Base-by-base conservation (phyloP, 2,888 invertebrate genomes). In the Acanthosepion lycidas region DNA sequence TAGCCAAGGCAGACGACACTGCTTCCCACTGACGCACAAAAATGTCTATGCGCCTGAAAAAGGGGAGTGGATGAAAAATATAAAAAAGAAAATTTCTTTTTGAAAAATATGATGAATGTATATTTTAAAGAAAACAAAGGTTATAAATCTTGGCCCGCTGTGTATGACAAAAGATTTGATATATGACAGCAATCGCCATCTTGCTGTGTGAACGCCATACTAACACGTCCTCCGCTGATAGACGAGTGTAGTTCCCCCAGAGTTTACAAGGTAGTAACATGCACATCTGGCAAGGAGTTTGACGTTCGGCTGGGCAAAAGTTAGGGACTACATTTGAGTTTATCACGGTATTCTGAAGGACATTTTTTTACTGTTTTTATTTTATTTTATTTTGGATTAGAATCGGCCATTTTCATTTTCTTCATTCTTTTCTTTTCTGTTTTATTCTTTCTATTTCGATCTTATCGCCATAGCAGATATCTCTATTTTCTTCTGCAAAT, bases 81-180 rank as follows among this genome's bases (percentile, higher is more conserved):
- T 33, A 23, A 59, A 59, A 51, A 51, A 51, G 15, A 59, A 78
- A 2, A 33, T 78, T 78, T 78, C 3, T 78, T 78, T 78, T 78
- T n/a, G n/a, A n/a, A 78, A 78, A 78, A n/a, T 78, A 78, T 78
- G 78, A 78, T 78, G 78, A n/a, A 78, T 78, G 78, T 78, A 15
- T 78, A 78, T 78, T 33, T 78, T 78, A 15, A 12, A n/a, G 12
- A 12, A 78, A 78, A 78, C 33, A 33, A 33, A 15, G n/a, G 78
- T 33, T 33, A 33, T 78, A 78, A 78, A 78, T 78, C 78, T 78
- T 33, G 9, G n/a, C 15, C n/a, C n/a, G 78, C 33, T 59, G 59
- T 59, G 59, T 59, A 20, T 59, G 59, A 59, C 59, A 59, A 6
- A 59, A 23, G 59, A 23, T 78, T 78, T 78, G 78, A 78, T 78